Evolutionary conservation across 2,113 vertebrate genomes (phyloP).

Genomic region (Protobothrops flavoviridis): DNA sequence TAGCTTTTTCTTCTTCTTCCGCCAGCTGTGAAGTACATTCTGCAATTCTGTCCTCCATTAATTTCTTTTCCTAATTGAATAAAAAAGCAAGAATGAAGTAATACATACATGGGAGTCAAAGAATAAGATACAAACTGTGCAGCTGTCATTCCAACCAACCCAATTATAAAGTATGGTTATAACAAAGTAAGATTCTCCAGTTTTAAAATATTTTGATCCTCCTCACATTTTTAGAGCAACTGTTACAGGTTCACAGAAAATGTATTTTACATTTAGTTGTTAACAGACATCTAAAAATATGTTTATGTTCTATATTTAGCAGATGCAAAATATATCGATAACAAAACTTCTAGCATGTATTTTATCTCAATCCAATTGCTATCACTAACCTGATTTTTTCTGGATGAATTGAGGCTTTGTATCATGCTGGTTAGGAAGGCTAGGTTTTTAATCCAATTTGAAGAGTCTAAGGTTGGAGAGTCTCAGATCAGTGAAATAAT

Average conservation of each 20-base stretch:
- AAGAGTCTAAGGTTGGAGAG: not conserved
- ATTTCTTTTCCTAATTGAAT: constrained; percentile 87
- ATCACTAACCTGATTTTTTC: not conserved
- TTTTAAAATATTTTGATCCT: not conserved
- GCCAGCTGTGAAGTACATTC: constrained; percentile 92
- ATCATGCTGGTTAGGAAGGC: not conserved
- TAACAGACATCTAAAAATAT: not conserved
- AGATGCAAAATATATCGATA: not conserved
- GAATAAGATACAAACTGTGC: not conserved
- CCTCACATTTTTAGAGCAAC: not conserved
- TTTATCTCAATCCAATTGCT: not conserved
- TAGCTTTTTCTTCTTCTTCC: constrained; percentile 97
- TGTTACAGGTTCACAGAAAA: not conserved
- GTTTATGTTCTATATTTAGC: not conserved
- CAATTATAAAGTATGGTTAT: not conserved
- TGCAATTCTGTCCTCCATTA: constrained; percentile 89
- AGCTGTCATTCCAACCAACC: not conserved
- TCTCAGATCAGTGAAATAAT: not conserved
- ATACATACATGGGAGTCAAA: not conserved
- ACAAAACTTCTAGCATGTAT: not conserved
- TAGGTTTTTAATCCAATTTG: not conserved
- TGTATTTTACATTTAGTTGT: not conserved
- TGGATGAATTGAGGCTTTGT: not conserved
- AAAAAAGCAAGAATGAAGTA: not conserved
- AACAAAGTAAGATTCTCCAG: not conserved